Evolutionary conservation across 2,113 vertebrate species (phyloP).

Genomic region (Neogale vison): DNA sequence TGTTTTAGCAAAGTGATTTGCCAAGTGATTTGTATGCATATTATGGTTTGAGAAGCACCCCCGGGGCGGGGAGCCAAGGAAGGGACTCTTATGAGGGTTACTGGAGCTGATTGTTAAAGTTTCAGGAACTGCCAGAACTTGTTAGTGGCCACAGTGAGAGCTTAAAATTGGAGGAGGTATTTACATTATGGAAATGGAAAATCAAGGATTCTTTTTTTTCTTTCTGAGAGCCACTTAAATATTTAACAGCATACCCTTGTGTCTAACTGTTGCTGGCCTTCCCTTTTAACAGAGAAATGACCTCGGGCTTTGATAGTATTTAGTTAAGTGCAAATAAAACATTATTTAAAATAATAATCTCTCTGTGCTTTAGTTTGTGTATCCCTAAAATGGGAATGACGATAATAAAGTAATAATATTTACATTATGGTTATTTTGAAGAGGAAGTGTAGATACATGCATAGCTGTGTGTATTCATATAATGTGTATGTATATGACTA

Average conservation of each 20-base stretch:
- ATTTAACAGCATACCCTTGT: neutral
- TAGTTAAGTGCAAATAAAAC: neutral
- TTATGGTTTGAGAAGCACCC: neutral
- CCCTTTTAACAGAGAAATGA: neutral
- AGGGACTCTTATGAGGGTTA: neutral
- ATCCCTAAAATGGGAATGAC: neutral
- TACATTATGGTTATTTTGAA: neutral
- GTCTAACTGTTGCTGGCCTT: neutral
- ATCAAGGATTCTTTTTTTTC: neutral
- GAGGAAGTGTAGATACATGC: neutral
- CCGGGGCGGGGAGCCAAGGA: no score
- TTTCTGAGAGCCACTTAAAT: neutral
- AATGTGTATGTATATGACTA: neutral
- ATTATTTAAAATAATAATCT: neutral
- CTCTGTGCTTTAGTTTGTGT: neutral
- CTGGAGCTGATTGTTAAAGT: neutral
- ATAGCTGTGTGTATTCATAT: neutral
- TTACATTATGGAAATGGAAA: neutral
- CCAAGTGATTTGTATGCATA: neutral
- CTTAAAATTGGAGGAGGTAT: neutral
- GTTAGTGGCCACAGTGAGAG: neutral
- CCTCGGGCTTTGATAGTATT: neutral
- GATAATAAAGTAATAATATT: neutral
- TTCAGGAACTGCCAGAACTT: neutral
- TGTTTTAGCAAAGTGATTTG: neutral